Base-by-base conservation (phyloP, 2,888 invertebrate genomes). In the Epinotia bilunana region DNA sequence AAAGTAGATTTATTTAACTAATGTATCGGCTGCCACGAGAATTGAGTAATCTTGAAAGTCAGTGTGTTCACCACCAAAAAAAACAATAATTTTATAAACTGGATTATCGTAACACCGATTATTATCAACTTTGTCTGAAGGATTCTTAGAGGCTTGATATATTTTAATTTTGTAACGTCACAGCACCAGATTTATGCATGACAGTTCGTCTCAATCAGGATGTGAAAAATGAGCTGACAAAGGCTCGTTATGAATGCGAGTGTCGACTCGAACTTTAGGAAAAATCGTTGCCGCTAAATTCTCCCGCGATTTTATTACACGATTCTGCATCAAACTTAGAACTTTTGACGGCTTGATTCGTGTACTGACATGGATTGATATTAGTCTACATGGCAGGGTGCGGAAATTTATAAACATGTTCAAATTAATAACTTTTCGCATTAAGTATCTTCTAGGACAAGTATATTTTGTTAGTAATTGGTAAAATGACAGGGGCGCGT, bases 351-450 rank as follows among this genome's bases (percentile, higher is more conserved):
- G 85, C 80, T 84, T 77, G 79, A 80, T 81, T 85, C 84, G 81
- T 86, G 86, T 88, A 85, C 83, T 79, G 87, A 87, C 87, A 81
- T 82, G 83, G 86, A 90, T 89, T 88, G 85, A 89, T 90, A 87
- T 85, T 82, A 79, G 80, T 79, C 81, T 83, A 68, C 62, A 64
- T 81, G 78, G 80, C 78, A 80, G 78, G 78, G 60, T 43, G 61
- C 43, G 79, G 82, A 81, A 82, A 83, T 68, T 68, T 68, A 68
- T 85, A 83, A 83, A 86, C 82, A 82, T 71, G 74, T 71, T 75
- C 65, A 61, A 75, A 74, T 71, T 60, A 71, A 61, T 65, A 74
- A 74, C 74, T 65, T 74, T 61, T 70, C 43, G 60, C 55, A 57
- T 75, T 67, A 75, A 74, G 64, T 57, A 62, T 58, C 1, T 28